Percentiles rank a stretch among this genome's conserved stretches.
Evolutionary conservation across 2,888 invertebrate genomes (phyloP).

Genomic region (Sympetrum striolatum): DNA sequence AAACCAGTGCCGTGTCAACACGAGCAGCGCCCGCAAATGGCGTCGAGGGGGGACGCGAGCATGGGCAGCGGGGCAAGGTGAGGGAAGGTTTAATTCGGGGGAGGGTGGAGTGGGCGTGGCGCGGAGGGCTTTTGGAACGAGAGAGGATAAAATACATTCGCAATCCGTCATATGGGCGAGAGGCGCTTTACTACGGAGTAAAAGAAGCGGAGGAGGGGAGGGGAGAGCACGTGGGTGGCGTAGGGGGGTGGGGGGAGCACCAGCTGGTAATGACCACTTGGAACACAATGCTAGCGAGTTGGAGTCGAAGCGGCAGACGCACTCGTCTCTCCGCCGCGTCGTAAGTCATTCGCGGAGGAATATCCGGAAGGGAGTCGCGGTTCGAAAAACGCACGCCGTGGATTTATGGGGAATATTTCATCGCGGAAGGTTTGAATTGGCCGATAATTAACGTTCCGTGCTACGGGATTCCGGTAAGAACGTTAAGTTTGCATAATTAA

Average conservation of each 20-base stretch:
- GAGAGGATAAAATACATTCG: slow-evolving; percentile 41
- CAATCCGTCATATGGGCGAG: slow-evolving; percentile 36
- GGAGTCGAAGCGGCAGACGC: slow-evolving; percentile 8
- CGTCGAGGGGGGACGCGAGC: not conserved
- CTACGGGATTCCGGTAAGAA: not conserved
- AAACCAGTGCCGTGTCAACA: slow-evolving; percentile 32
- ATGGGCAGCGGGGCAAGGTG: slow-evolving; percentile 18
- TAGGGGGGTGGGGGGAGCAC: not conserved
- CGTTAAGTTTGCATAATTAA: not conserved
- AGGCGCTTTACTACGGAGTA: not conserved
- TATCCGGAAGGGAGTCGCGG: not conserved
- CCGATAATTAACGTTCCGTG: not conserved
- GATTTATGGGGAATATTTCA: too few relatives aligned
- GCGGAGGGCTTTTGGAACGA: not conserved
- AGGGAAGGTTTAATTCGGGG: slow-evolving; percentile 9
- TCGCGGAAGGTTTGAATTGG: too few relatives aligned
- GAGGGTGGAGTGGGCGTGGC: slow-evolving; percentile 14
- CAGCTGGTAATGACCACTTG: slow-evolving; percentile 38
- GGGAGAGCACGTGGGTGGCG: not conserved
- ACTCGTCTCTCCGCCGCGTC: not conserved
- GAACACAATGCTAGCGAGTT: slow-evolving; percentile 35
- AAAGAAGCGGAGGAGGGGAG: not conserved
- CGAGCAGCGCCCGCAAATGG: not conserved
- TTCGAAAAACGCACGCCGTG: not conserved
- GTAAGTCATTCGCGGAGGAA: not conserved